Conservation (phyloP, 2,797 vertebrate species). For the Sebastolobus altivelis region DNA sequence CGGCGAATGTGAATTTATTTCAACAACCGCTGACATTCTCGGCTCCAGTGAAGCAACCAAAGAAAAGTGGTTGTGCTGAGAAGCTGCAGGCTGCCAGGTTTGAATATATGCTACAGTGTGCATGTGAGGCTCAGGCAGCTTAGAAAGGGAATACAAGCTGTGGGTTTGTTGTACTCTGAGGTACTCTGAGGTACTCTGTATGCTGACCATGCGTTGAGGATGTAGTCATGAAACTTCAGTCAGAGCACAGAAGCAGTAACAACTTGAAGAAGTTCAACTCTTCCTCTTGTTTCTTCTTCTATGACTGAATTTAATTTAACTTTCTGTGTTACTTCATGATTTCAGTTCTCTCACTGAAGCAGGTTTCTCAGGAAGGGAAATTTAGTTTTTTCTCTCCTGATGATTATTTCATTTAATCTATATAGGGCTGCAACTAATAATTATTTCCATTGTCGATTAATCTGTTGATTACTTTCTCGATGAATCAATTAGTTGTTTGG, state of each 20-base stretch:
- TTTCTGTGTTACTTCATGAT: neutral
- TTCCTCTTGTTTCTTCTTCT: neutral
- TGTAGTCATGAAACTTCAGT: neutral
- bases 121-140: neutral
- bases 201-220: neutral
- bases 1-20: neutral
- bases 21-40: conserved; percentile 11
- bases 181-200: conserved; percentile 14
- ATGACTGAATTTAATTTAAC: neutral
- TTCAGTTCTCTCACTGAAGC: neutral
- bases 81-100: neutral
- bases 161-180: neutral
- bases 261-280: neutral
- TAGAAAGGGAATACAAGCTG: conserved; percentile 1
- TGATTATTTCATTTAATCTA: neutral
- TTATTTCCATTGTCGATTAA: too few species aligned
- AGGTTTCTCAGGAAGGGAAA: neutral
- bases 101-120: neutral
- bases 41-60: conserved; percentile 9
- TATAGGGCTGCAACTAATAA: too few species aligned
- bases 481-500: too few species aligned
- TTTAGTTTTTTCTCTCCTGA: neutral
- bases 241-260: neutral
- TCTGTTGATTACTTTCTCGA: too few species aligned
- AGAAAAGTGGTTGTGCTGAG: neutral